phyloP scores from a whole-genome alignment of 2,797 vertebrate genomes.

The Miichthys miiuy region DNA sequence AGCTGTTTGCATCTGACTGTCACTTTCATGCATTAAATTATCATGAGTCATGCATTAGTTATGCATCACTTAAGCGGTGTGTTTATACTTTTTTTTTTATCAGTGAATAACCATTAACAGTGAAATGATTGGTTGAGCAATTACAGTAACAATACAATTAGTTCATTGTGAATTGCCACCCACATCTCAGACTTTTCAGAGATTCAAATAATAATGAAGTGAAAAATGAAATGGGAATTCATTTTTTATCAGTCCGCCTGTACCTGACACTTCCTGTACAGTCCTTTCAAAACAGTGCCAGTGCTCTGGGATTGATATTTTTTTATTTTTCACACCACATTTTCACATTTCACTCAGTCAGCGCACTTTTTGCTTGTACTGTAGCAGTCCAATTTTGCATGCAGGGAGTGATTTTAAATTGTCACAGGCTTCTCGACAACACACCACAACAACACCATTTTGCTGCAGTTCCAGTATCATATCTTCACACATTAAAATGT shows the following conservation, averaged over 20 bases:
- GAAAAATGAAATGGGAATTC: background rate
- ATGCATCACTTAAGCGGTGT: background rate
- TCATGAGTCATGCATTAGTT: background rate
- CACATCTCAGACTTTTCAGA: background rate
- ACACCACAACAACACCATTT: background rate
- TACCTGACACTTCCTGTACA: background rate
- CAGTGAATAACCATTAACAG: background rate
- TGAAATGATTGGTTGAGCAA: background rate
- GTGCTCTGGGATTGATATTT: background rate
- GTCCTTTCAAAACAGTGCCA: background rate
- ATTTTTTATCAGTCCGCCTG: background rate
- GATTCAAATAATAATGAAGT: background rate
- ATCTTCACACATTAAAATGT: background rate
- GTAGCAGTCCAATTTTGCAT: background rate
- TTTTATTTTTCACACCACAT: background rate
- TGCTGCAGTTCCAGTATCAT: background rate
- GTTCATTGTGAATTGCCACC: background rate
- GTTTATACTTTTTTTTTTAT: background rate
- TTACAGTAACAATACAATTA: background rate
- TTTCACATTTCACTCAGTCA: background rate
- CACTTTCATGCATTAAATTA: background rate
- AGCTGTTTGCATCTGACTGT: background rate
- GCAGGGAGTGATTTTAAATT: background rate
- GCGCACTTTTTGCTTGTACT: background rate
- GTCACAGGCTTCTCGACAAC: background rate